Evolutionary conservation across 2,113 vertebrate genomes (phyloP), one percentile per base, ranked within the genome.

Genomic region (Epinephelus moara): DNA sequence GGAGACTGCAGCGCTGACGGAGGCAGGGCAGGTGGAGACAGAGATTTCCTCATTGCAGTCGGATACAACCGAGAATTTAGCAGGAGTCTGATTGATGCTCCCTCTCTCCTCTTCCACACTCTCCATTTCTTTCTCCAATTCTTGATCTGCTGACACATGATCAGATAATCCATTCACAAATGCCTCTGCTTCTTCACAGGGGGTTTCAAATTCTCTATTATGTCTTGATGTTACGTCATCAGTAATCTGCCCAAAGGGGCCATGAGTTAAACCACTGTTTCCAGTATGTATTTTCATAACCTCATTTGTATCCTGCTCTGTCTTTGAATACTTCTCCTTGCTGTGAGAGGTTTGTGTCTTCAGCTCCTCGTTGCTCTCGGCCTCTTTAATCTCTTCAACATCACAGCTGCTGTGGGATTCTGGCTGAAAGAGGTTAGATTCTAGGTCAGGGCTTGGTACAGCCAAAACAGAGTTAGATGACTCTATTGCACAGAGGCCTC

Each of bases 401-500:
- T 80, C 70, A 13, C 56, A 52, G 69, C 73, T 4, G 61, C 70
- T 12, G 53, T 23, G 57, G 57, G 81, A 67, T 67, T 90, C 49
- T 67, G 52, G 49, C 50, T 59, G 62, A 70, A 45, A 27, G 64
- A 5, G 2, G 23, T 67, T 73, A 2, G 71, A 74, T 80, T 88
- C 79, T 66, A 55, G 81, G 64, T 91, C 91, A 55, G 69, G 11
- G 64, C 59, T 76, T 56, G 69, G 52, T 62, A 4, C 50, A n/a
- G 30, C 47, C 68, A 64, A 37, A 55, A 30, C 66, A 27, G 75
- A 76, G 79, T 62, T 8, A 30, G 59, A 72, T 0, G 30, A 57
- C 62, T 73, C 53, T 18, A 62, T 50, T 55, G 1, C 11, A 0
- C 57, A 17, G 21, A 62, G 23, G 19, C 8, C 59, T 61, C 75